Evolutionary conservation across 2,113 vertebrate species (phyloP), one percentile per base, ranked within the genome.

Genomic region (Callaeas wilsoni): DNA sequence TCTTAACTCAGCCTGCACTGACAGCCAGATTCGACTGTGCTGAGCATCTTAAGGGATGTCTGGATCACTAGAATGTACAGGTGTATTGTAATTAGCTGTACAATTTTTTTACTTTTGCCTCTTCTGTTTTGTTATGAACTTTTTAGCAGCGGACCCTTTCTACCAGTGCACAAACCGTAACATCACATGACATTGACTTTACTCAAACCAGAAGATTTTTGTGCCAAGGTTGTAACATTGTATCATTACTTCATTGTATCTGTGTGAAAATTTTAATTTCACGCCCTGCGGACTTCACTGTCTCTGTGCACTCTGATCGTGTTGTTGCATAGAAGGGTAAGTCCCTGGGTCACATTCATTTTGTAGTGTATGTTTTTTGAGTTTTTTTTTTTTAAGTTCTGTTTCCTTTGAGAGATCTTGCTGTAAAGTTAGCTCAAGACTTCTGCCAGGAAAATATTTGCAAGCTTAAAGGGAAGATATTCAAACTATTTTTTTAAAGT

Each of bases 211-310:
- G 89, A 92, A 96, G 94, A 94, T 94, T 96, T 97, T 93, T 89
- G 85, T 94, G 93, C 96, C 95, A 97, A 93, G 91, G 89, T 94
- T 96, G 74, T 94, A 97, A 76, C 87, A 90, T 88, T 94, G 53
- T 96, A 96, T 95, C 89, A 79, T 97, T 94, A 95, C 88, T 96
- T 97, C 93, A 93, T 97, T 96, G 92, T 97, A 97, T 97, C 92
- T 92, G 7, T 77, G 68, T 95, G 94, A 96, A 97, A 95, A 97
- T 97, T 97, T 98, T 97, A 97, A 97, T 98, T 98, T 98, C 97
- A 97, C 35, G 62, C 94, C 95, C 95, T 97, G 69, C 11, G 90
- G 96, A 96, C 96, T 97, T 97, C 95, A 94, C 84, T 94, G 81
- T 96, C 94, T 95, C 85, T 89, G 79, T 97, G 85, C 89, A 70